Percentiles rank a stretch among this genome's conserved stretches.
Conservation (phyloP, 2,113 vertebrate genomes). For the Perca flavescens region DNA sequence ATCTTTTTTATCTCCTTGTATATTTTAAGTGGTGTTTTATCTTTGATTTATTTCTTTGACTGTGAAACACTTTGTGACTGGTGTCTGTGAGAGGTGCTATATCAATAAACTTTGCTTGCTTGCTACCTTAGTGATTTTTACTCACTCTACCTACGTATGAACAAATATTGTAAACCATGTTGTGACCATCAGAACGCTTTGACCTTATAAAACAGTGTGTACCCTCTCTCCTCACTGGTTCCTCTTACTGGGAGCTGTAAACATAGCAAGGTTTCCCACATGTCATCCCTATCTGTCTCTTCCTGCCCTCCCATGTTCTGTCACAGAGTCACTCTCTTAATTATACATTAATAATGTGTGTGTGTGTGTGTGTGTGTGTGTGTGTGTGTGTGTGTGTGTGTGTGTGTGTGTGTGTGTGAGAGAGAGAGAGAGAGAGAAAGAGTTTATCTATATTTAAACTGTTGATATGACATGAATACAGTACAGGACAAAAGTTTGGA, state of each 20-base stretch:
- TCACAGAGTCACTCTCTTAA: neutral
- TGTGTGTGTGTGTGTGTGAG: no score
- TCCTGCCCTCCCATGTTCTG: neutral
- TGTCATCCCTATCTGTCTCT: neutral
- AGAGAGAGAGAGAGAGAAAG: neutral
- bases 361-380: neutral
- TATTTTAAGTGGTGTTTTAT: no score
- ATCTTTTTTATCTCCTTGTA: no score
- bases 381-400: no score
- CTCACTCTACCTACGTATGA: neutral
- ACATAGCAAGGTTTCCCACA: conserved; percentile 57
- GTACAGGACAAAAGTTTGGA: no score
- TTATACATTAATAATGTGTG: neutral
- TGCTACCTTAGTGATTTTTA: conserved; percentile 19
- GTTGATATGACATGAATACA: neutral
- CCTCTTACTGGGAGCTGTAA: conserved; percentile 55
- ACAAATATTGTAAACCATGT: conserved; percentile 73
- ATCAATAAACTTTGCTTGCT: no score
- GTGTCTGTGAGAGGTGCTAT: no score
- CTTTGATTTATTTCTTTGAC: no score
- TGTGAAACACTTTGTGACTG: no score
- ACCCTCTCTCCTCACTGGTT: conserved; percentile 21
- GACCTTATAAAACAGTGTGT: neutral
- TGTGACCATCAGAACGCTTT: conserved; percentile 13
- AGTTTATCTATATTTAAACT: neutral